A percentile compares a stretch with the other conserved stretches of the same genome.
Evolutionary conservation across 2,888 invertebrate genomes (phyloP).

Genomic region (Drosophila siamana): DNA sequence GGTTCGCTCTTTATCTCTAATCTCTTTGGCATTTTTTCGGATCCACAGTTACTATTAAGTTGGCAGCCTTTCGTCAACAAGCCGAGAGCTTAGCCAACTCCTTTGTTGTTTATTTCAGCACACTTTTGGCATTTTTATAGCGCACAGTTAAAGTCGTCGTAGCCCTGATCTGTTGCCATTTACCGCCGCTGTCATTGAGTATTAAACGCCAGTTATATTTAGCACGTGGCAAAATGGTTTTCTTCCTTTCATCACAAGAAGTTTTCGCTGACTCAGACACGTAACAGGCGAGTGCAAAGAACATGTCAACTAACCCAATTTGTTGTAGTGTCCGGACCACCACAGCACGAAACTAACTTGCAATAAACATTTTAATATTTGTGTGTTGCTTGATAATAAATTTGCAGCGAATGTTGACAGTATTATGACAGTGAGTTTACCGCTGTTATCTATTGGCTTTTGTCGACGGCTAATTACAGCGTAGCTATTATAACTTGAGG

Average conservation of each 20-base stretch:
- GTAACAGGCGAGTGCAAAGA: neutral
- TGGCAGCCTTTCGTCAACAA: neutral
- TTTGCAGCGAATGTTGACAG: constrained; percentile 25
- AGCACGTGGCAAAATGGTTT: constrained; percentile 54
- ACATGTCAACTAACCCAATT: constrained; percentile 27
- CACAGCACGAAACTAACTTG: neutral
- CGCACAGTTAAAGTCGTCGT: neutral
- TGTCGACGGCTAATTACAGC: constrained; percentile 22
- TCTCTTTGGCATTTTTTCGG: too few species aligned
- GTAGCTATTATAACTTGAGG: constrained; percentile 10
- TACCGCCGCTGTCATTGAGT: constrained; percentile 34
- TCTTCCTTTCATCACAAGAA: constrained; percentile 31
- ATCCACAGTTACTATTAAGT: neutral
- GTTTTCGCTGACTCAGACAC: constrained; percentile 9
- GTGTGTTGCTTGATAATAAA: constrained; percentile 23
- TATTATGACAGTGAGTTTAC: constrained; percentile 19
- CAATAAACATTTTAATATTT: constrained; percentile 2
- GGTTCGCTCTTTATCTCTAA: neutral
- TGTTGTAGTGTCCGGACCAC: neutral
- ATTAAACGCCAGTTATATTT: constrained; percentile 47
- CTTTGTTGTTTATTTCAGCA: neutral
- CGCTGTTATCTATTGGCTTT: constrained; percentile 33
- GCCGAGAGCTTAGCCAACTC: neutral
- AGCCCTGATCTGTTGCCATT: constrained; percentile 9
- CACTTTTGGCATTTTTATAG: neutral